Evolutionary conservation across 2,797 vertebrate genomes (phyloP).

Genomic region (Scolopax bukidnonensis): DNA sequence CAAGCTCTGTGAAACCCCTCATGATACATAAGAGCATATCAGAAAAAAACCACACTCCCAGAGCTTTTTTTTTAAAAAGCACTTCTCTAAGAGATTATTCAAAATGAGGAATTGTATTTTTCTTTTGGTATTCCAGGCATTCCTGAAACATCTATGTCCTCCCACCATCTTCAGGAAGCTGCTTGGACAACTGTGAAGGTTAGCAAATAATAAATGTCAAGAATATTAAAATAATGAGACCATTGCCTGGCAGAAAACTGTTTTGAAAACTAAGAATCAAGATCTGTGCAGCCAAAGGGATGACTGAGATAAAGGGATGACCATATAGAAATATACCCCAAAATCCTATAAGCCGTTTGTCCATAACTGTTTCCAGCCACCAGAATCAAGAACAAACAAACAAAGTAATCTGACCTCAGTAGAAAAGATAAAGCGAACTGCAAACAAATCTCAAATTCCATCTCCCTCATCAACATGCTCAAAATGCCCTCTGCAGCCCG

Average conservation of each 20-base stretch:
- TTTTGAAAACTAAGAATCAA: background rate
- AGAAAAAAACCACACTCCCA: background rate
- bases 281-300: background rate
- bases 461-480: slow-evolving; percentile 17
- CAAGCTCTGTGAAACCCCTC: background rate
- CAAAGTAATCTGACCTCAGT: slow-evolving; percentile 21
- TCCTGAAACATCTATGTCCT: background rate
- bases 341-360: slow-evolving; percentile 32
- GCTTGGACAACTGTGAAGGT: background rate
- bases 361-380: slow-evolving; percentile 1
- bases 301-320: background rate
- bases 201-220: background rate
- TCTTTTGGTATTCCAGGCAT: background rate
- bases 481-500: background rate
- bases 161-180: background rate
- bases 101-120: background rate
- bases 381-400: slow-evolving; percentile 34
- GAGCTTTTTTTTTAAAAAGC: background rate
- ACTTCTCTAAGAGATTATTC: background rate
- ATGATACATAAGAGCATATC: background rate
- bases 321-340: background rate
- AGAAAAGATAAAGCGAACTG: slow-evolving; percentile 52
- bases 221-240: background rate
- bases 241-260: background rate
- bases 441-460: slow-evolving; percentile 29